A percentile compares a stretch with the other conserved stretches of the same genome.
phyloP scores from a whole-genome alignment of 2,797 vertebrate species.

The Pseudomugil tenellus region DNA sequence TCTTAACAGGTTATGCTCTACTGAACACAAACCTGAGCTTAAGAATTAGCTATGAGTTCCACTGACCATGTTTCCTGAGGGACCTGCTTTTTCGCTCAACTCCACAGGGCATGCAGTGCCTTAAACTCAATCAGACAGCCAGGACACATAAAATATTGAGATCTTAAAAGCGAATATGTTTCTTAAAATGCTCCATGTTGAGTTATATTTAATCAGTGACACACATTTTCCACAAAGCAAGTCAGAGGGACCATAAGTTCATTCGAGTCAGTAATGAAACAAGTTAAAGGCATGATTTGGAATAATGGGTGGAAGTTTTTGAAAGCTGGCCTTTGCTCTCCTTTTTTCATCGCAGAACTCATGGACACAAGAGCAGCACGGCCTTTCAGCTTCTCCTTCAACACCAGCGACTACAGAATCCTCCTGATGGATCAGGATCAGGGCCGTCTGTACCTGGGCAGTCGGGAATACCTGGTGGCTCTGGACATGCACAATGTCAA shows the following conservation, averaged over 20 bases:
- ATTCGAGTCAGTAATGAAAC: constrained; percentile 57
- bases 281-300: constrained; percentile 42
- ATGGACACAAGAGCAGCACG: constrained; percentile 86
- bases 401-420: constrained; percentile 89
- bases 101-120: constrained; percentile 53
- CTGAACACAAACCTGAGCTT: constrained; percentile 72
- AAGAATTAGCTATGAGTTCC: constrained; percentile 67
- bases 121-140: constrained; percentile 70
- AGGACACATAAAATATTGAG: constrained; percentile 81
- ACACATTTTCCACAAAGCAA: constrained; percentile 64
- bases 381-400: constrained; percentile 89
- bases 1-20: constrained; percentile 74
- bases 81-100: constrained; percentile 57
- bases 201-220: constrained; percentile 78
- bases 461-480: constrained; percentile 88
- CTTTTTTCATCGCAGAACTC: constrained; percentile 76
- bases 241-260: constrained; percentile 50
- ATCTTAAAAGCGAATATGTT: constrained; percentile 81
- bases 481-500: constrained; percentile 91
- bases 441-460: constrained; percentile 88
- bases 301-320: constrained; percentile 22
- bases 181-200: constrained; percentile 63
- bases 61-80: constrained; percentile 71
- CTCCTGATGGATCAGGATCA: constrained; percentile 89
- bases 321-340: constrained; percentile 28